Evolutionary conservation across 2,113 vertebrate species (phyloP).

Genomic region (Cromileptes altivelis): DNA sequence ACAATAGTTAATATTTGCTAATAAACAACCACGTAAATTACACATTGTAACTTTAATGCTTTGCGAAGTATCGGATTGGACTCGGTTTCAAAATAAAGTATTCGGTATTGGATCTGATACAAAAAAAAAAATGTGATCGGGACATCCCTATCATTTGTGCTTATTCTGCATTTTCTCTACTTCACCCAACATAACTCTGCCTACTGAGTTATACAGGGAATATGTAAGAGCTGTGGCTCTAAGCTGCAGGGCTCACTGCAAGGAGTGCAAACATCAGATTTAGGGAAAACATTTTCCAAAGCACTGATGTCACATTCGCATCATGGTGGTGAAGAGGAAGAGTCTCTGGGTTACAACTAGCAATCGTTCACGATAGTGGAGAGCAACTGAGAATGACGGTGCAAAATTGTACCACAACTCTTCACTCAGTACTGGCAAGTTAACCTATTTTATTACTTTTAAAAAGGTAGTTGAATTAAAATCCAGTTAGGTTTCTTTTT

Average conservation of each 20-base stretch:
- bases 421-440: neutral
- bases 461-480: neutral
- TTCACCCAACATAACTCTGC: conserved; percentile 63
- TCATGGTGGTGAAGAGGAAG: neutral
- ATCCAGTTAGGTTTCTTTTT: neutral
- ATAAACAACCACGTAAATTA: no score
- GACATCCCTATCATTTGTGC: conserved; percentile 35
- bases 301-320: neutral
- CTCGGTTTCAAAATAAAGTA: no score
- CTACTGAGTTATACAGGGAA: conserved; percentile 21
- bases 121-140: no score
- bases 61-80: no score
- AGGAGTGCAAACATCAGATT: neutral
- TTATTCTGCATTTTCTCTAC: conserved; percentile 52
- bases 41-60: no score
- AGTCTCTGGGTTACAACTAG: neutral
- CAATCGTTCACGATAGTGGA: neutral
- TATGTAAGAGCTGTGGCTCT: conserved; percentile 17
- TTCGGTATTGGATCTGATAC: no score
- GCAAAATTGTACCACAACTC: neutral
- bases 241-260: conserved; percentile 7
- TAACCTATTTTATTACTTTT: neutral
- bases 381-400: neutral
- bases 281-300: conserved; percentile 4
- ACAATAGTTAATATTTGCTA: no score